Conservation (phyloP, 2,113 vertebrate genomes). For the Cynoglossus semilaevis region DNA sequence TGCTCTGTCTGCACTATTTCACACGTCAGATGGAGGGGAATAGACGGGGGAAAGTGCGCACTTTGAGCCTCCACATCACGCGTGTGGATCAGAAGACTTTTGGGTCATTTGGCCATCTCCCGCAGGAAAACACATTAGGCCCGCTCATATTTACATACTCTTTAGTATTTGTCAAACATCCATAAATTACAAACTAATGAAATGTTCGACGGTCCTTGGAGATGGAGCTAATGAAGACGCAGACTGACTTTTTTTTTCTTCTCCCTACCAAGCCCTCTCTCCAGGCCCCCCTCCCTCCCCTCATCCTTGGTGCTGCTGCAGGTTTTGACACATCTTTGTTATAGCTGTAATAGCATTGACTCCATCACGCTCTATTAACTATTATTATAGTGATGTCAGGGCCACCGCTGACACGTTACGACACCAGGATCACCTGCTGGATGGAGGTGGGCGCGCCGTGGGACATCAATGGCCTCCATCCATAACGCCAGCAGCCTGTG, state of each 20-base stretch:
- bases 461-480: constrained; percentile 69
- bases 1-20: constrained; percentile 99
- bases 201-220: constrained; percentile 96
- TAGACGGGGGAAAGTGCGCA: constrained; percentile 80
- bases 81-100: constrained; percentile 93
- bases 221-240: constrained; percentile 97
- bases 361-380: constrained; percentile 92
- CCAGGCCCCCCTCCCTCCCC: too few species aligned
- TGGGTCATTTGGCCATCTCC: constrained; percentile 99
- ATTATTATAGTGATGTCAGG: constrained; percentile 90
- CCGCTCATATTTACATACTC: constrained; percentile 97
- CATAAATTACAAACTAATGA: constrained; percentile 99
- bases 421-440: constrained; percentile 89
- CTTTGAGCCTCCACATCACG: constrained; percentile 92
- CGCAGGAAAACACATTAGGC: constrained; percentile 99
- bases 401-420: constrained; percentile 86
- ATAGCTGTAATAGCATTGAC: constrained; percentile 89
- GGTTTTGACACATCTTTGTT: constrained; percentile 83
- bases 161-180: constrained; percentile 99
- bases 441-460: constrained; percentile 83
- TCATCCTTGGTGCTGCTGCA: background rate
- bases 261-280: too few species aligned
- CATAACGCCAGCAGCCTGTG: constrained; percentile 53
- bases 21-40: constrained; percentile 82
- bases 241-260: constrained; percentile 80